Conservation (phyloP, 2,888 invertebrate species). For the Rhyacophila evoluta region DNA sequence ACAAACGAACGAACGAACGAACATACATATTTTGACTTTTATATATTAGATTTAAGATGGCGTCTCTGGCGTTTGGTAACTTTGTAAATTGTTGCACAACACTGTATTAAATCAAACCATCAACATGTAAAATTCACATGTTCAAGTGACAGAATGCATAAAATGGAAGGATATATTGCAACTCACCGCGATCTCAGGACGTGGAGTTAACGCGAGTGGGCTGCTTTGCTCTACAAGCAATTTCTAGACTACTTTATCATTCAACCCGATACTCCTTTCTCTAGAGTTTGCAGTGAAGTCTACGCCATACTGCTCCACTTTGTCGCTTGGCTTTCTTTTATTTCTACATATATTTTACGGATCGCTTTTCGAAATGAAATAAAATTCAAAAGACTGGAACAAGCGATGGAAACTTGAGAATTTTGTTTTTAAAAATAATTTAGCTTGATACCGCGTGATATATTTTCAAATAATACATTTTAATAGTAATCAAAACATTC, state of each 20-base stretch:
- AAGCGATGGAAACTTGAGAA: neutral
- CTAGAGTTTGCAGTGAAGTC: constrained; percentile 14
- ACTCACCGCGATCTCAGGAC: neutral
- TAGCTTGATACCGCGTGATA: neutral
- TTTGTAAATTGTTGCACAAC: no score
- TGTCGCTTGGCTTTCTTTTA: constrained; percentile 7
- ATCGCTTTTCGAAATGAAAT: constrained; percentile 14
- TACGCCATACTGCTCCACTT: neutral
- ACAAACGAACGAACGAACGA: no score
- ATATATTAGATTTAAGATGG: no score
- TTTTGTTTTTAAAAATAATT: neutral
- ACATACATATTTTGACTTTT: no score
- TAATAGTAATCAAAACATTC: no score
- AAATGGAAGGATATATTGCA: neutral
- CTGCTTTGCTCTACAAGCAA: constrained; percentile 1
- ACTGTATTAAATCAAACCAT: no score
- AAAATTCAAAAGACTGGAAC: neutral
- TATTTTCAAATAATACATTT: no score
- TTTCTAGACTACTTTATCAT: constrained; percentile 22
- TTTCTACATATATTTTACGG: neutral
- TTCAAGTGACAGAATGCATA: no score
- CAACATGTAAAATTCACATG: no score
- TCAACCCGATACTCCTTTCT: constrained; percentile 18
- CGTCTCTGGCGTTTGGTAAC: no score
- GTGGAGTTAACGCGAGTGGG: neutral